Evolutionary conservation across 2,113 vertebrate genomes (phyloP).

Genomic region (Solenodon paradoxus): DNA sequence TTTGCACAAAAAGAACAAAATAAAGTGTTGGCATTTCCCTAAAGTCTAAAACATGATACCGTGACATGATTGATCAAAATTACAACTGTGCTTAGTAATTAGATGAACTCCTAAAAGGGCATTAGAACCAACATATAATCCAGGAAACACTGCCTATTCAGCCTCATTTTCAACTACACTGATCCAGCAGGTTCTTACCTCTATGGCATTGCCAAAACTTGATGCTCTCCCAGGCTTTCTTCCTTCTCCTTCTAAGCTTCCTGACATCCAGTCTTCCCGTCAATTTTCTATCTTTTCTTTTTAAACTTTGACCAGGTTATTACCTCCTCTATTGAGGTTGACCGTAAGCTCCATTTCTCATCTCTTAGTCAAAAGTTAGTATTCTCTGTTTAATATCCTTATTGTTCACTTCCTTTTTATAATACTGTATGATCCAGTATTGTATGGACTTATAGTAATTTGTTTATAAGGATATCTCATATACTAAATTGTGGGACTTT

Average conservation of each 20-base stretch:
- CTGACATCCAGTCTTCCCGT: neutral
- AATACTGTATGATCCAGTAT: neutral
- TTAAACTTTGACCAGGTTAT: neutral
- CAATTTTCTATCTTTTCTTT: neutral
- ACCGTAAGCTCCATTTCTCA: neutral
- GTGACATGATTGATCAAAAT: neutral
- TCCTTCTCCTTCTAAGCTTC: neutral
- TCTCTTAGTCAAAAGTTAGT: neutral
- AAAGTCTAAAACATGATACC: neutral
- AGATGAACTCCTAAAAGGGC: neutral
- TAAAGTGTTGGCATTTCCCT: neutral
- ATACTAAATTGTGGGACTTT: neutral
- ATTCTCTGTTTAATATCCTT: neutral
- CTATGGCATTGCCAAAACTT: neutral
- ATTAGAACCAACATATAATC: neutral
- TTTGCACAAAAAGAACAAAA: neutral
- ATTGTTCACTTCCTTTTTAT: neutral
- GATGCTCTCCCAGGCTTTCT: neutral
- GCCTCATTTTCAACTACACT: neutral
- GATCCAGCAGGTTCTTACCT: neutral
- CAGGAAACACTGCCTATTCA: neutral
- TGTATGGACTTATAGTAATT: neutral
- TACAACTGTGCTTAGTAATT: neutral
- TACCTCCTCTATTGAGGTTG: neutral
- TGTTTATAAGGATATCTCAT: neutral